Evolutionary conservation across 2,797 vertebrate genomes (phyloP), one percentile per base, ranked within the genome.

Genomic region (Notolepis coatsorum): DNA sequence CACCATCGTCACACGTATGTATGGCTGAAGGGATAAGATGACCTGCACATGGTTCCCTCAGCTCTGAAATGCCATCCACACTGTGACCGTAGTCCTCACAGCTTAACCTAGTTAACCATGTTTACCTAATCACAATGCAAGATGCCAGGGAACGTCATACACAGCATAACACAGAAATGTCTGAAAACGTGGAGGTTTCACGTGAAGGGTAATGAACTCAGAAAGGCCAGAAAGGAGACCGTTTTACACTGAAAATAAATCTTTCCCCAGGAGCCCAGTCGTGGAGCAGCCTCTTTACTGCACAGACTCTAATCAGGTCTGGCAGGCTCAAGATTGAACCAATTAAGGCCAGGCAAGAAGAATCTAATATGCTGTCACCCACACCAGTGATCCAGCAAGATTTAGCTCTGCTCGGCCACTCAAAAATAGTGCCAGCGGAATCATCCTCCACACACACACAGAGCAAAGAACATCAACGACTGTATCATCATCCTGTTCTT

Each of bases 301-400:
- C 81, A 63, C 47, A 76, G 72, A 84, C 82, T 71, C 71, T 91
- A 93, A 92, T 92, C 85, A 83, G 75, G 80, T 84, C 77, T 85
- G 92, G 89, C 91, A 89, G 88, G 75, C 81, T 82, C 82, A 91
- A 92, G 89, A 92, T 89, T 90, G 86, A 91, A 84, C 82, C 88
- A 91, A 92, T 93, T 93, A 91, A 79, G 84, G 72, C 75, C 66
- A 75, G 61, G 85, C 79, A 81, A 88, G 90, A 90, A 81, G 12
- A 86, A 90, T 83, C 72, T 87, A 82, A 92, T 90, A 89, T 87
- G 88, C 84, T 77, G 79, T 91, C 88, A 88, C 75, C 86, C 84
- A 85, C 84, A 71, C 79, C 82, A 89, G 71, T 84, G 84, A 88
- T 80, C 82, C 73, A 75, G 79, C 71, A 87, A 79, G 73, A 87